Conservation (phyloP, 2,888 invertebrate genomes). For the Hydraecia micacea region DNA sequence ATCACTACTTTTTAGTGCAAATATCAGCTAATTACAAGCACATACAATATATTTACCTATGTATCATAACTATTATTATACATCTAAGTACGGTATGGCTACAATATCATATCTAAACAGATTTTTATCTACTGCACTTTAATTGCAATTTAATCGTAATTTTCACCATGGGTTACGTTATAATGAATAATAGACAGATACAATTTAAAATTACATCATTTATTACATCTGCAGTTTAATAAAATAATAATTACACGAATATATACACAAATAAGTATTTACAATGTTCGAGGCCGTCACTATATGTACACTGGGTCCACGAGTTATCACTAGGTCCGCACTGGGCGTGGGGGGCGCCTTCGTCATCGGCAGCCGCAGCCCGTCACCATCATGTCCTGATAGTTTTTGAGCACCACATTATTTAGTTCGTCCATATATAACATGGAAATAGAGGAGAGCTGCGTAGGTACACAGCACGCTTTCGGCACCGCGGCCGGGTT, state of each 20-base stretch:
- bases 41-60: neutral
- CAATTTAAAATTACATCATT: constrained; percentile 84
- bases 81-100: neutral
- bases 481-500: constrained; percentile 97
- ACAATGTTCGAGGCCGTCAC: constrained; percentile 88
- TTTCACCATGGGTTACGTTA: constrained; percentile 26
- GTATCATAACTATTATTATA: neutral
- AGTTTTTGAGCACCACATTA: constrained; percentile 99
- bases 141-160: neutral
- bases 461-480: constrained; percentile 99
- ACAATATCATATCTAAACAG: neutral
- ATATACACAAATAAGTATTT: constrained; percentile 88
- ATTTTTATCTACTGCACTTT: neutral
- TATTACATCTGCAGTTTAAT: constrained; percentile 89
- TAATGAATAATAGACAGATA: constrained; percentile 60
- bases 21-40: neutral
- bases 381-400: constrained; percentile 99
- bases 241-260: constrained; percentile 90
- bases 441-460: constrained; percentile 98
- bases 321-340: constrained; percentile 87
- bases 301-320: constrained; percentile 90
- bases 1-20: neutral
- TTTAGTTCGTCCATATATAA: constrained; percentile 98
- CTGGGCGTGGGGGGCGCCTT: constrained; percentile 80
- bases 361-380: constrained; percentile 99